Base-by-base conservation (phyloP, 2,888 invertebrate genomes). In the Oxytorus armatus region DNA sequence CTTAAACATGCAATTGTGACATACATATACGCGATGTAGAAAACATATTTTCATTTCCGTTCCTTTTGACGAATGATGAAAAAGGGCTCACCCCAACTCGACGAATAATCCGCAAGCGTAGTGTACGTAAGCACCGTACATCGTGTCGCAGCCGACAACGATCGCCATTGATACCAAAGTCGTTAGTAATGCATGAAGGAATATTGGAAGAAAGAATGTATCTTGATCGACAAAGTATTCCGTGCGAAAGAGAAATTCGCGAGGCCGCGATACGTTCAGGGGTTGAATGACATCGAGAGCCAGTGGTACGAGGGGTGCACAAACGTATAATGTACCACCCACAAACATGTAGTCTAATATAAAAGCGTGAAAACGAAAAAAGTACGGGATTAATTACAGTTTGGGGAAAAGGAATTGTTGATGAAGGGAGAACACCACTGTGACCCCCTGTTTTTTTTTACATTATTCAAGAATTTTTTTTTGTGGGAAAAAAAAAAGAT, bases 171-270 rank as follows among this genome's bases (percentile, higher is more conserved):
- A 72, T 14, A 51, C 4, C 11, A 11, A 5, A 8, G 49, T 76
- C 14, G 79, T 79, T 8, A 61, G 0, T 0, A 61, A 14, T 0
- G 72, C 72, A 21, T 79, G 79, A 14, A 79, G 0, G 14, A 61
- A 68, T 49, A 79, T 72, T 7, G 68, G 72, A 16, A 76, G 14
- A 8, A 72, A 79, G 16, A 53, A 68, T 14, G 51, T 18, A 10
- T 76, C 49, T 47, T 72, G 72, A 25, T 76, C 72, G 23, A 79
- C 29, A 33, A 55, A 79, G 29, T 72, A 79, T 66, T 79, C 72
- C 1, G 79, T 61, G 10, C 16, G 72, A 47, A 72, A 79, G 3
- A 79, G 61, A 42, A 53, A 66, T 68, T 72, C 66, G 4, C 59
- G 70, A 0, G 72, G 76, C 21, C 79, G 79, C n/a, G 76, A 47